Evolutionary conservation across 2,888 invertebrate genomes (phyloP).

Genomic region (Callinectes sapidus): DNA sequence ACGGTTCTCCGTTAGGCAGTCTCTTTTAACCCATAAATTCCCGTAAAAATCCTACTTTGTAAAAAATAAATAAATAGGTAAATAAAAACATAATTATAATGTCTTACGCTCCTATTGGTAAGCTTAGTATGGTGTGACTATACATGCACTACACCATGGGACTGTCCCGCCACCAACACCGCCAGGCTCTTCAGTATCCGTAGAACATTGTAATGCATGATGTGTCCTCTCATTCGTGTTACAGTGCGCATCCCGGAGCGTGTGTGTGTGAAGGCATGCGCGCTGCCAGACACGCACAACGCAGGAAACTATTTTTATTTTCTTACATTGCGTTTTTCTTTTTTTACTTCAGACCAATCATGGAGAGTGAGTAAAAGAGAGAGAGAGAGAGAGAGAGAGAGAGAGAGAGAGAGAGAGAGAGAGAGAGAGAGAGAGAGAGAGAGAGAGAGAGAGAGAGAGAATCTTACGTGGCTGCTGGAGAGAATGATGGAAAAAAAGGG

Average conservation of each 20-base stretch:
- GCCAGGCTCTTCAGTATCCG: not conserved
- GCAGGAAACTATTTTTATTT: conserved; percentile 7
- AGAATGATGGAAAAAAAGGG: not conserved
- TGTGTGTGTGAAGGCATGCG: conserved; percentile 29
- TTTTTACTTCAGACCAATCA: not conserved
- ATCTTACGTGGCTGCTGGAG: not conserved
- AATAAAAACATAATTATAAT: too few relatives aligned
- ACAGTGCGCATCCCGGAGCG: not conserved
- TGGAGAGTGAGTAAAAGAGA: conserved; percentile 1
- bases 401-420: conserved; percentile 9
- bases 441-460: conserved; percentile 15
- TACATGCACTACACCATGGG: not conserved
- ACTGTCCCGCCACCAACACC: not conserved
- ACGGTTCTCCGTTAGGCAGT: too few relatives aligned
- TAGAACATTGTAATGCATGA: not conserved
- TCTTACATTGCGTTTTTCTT: not conserved
- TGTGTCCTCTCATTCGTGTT: not conserved
- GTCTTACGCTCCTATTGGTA: not conserved
- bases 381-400: not conserved
- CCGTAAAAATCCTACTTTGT: too few relatives aligned
- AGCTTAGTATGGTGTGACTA: not conserved
- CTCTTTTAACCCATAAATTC: too few relatives aligned
- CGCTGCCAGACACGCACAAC: not conserved
- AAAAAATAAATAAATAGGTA: too few relatives aligned
- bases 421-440: conserved; percentile 32